Conservation (phyloP, 1,140 invertebrate genomes). For the Ostrea edulis region DNA sequence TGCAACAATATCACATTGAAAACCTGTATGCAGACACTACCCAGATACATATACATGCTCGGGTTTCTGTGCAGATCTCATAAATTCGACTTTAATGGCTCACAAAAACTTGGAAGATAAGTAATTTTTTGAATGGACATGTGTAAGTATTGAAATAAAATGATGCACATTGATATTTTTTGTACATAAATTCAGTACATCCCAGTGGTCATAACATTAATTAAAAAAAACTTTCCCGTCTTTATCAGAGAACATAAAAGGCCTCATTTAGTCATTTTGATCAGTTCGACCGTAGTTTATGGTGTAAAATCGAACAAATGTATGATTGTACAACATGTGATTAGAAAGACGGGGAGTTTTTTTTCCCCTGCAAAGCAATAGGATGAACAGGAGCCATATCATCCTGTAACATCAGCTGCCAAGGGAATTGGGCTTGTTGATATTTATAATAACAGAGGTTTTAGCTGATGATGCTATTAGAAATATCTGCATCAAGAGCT, state of each 20-base stretch:
- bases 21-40: too few relatives aligned
- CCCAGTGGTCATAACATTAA: too few relatives aligned
- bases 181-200: too few relatives aligned
- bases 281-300: background rate
- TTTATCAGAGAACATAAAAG: background rate
- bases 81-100: too few relatives aligned
- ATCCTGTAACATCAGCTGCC: background rate
- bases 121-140: too few relatives aligned
- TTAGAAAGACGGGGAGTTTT: conserved; percentile 9
- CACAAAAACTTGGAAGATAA: too few relatives aligned
- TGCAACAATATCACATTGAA: too few relatives aligned
- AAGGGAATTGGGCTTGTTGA: background rate
- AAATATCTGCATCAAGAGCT: background rate
- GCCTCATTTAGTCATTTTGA: background rate
- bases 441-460: background rate
- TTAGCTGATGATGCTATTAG: conserved; percentile 18
- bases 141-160: too few relatives aligned
- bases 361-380: background rate
- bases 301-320: background rate
- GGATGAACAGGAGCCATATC: background rate
- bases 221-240: too few relatives aligned
- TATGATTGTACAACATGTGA: background rate
- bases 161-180: too few relatives aligned
- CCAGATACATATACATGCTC: too few relatives aligned
- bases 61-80: too few relatives aligned